phyloP scores from a whole-genome alignment of 2,797 vertebrate species.

The Fistularia tabacaria region DNA sequence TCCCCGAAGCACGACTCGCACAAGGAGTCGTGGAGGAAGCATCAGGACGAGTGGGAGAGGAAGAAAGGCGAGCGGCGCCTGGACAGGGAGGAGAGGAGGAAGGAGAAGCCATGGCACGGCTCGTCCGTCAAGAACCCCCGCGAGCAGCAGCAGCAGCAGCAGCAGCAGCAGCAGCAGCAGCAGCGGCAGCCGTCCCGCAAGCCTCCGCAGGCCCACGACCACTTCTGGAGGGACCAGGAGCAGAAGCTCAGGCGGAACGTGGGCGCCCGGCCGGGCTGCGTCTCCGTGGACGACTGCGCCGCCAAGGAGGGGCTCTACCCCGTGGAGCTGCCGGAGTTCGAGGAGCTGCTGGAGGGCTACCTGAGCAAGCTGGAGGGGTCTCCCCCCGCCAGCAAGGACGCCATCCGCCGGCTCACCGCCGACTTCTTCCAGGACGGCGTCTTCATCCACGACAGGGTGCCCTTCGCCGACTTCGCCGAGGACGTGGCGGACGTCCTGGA shows the following conservation, averaged over 20 bases:
- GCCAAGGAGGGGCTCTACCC: conserved; percentile 67
- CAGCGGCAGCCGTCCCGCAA: conserved; percentile 42
- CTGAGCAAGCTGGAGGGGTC: conserved; percentile 70
- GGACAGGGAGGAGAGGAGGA: conserved; percentile 71
- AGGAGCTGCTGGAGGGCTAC: conserved; percentile 73
- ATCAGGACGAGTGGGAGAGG: conserved; percentile 73
- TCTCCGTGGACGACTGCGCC: conserved; percentile 65
- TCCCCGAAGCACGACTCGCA: conserved; percentile 59
- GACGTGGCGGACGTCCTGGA: conserved; percentile 77
- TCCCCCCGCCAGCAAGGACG: conserved; percentile 55
- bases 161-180: conserved; percentile 46
- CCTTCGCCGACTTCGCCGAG: conserved; percentile 71
- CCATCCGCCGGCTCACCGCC: conserved; percentile 55
- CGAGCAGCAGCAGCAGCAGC: conserved; percentile 35
- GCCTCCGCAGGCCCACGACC: conserved; percentile 39
- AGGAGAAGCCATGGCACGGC: conserved; percentile 69
- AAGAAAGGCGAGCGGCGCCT: conserved; percentile 66
- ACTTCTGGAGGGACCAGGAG: conserved; percentile 75
- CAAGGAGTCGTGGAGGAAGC: conserved; percentile 70
- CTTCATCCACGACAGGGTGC: conserved; percentile 70
- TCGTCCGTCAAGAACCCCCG: conserved; percentile 21
- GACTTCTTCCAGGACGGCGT: conserved; percentile 66
- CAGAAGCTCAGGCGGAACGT: conserved; percentile 66
- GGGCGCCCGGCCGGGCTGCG: conserved; percentile 57
- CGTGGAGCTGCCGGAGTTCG: conserved; percentile 71